Base-by-base conservation (phyloP, 2,888 invertebrate genomes). In the Dynastes grantii region DNA sequence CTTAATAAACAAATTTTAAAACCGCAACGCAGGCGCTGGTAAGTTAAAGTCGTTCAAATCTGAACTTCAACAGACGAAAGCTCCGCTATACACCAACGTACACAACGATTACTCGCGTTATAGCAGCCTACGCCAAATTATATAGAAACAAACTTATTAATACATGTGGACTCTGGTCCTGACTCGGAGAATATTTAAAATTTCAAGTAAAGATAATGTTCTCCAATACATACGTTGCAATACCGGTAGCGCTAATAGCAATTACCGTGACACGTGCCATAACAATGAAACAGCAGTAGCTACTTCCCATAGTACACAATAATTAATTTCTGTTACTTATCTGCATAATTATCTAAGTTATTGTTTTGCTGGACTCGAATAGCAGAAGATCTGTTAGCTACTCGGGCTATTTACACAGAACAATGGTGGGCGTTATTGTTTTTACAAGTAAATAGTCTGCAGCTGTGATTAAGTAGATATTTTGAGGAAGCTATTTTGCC, bases 311-410 rank as follows among this genome's bases (percentile, higher is more conserved):
- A 67, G 9, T 67, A 45, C 22, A 67, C 2, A 45, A 45, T 49
- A 45, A 67, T 45, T 67, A 67, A 40, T 67, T 45, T 49, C 67
- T 67, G 67, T 22, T 49, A 49, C 45, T 67, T 67, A 67, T 49
- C 67, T 67, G 49, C 45, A 49, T 49, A 67, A 67, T 49, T 67
- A 67, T 67, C 67, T 49, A 16, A 67, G 67, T 67, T 67, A 67
- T 49, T 67, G 45, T 67, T 67, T 22, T 11, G 45, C 11, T 22
- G 22, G 45, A 49, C 11, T 45, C n/a, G 22, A 45, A 2, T 27
- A 67, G 8, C 27, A 49, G 29, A 22, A 61, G 61, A 29, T 27
- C 67, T 49, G 45, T n/a, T 32, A 49, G 11, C 32, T 49, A 13
- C 45, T 45, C n/a, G 67, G 5, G 9, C 45, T 11, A 5, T 49